Conservation (phyloP, 2,888 invertebrate genomes). For the Phyllotreta cruciferae region DNA sequence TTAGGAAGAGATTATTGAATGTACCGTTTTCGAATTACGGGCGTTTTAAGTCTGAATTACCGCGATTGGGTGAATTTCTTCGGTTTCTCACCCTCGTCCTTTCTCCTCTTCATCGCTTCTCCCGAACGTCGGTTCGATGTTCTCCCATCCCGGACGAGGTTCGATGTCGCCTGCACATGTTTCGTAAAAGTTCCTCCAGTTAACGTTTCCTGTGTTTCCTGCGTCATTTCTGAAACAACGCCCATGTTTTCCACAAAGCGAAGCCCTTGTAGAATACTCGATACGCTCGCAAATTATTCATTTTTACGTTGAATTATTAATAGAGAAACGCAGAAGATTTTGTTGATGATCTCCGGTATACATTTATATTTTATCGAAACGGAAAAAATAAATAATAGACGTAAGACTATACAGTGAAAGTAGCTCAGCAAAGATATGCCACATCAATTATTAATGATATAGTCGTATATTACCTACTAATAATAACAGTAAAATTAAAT, state of each 20-base stretch:
- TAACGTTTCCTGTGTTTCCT: conserved; percentile 31
- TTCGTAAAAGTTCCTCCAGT: conserved; percentile 30
- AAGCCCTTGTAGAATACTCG: background rate
- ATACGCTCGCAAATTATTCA: background rate
- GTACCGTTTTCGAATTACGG: too few species aligned
- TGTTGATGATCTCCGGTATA: too few species aligned
- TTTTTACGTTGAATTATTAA: background rate
- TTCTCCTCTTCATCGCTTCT: too few species aligned
- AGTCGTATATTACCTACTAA: conserved; percentile 2
- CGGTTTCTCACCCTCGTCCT: background rate
- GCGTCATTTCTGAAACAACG: conserved; percentile 20
- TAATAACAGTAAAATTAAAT: conserved; percentile 11
- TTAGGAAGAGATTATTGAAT: too few species aligned
- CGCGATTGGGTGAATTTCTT: background rate
- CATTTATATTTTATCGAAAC: background rate
- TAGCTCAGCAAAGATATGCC: conserved; percentile 15
- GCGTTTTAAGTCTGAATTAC: too few species aligned
- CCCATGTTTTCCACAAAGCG: conserved; percentile 22
- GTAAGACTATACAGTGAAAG: conserved; percentile 12
- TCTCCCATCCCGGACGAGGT: conserved; percentile 26
- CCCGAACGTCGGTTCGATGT: conserved; percentile 13
- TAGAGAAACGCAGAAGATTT: too few species aligned
- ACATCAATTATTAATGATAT: conserved; percentile 20
- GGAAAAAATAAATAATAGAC: background rate
- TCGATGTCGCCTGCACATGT: conserved; percentile 35